Evolutionary conservation across 2,888 invertebrate species (phyloP).

Genomic region (Drosophila paracracens): DNA sequence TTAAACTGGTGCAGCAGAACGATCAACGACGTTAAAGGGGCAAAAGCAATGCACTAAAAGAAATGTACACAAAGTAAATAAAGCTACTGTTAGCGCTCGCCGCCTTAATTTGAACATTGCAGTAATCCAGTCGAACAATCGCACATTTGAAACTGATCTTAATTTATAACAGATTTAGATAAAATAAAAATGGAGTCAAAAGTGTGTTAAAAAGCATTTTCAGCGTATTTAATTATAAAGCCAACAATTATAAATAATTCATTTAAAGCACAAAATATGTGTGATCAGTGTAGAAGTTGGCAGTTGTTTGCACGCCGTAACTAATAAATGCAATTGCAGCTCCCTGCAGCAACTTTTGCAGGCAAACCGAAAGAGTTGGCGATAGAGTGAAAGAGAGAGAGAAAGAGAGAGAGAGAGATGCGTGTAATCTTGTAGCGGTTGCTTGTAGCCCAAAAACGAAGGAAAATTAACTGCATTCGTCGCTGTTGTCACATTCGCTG

Average conservation of each 20-base stretch:
- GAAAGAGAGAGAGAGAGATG: constrained; percentile 14
- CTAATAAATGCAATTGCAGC: constrained; percentile 55
- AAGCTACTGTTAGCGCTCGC: neutral
- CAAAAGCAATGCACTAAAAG: constrained; percentile 3
- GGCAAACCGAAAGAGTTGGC: neutral
- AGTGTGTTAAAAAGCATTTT: neutral
- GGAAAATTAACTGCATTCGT: constrained; percentile 38
- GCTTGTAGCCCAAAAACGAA: constrained; percentile 43
- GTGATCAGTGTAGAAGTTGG: constrained; percentile 29
- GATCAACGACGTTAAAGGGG: constrained; percentile 3
- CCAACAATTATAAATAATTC: constrained; percentile 2
- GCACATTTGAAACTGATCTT: neutral
- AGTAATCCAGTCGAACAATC: neutral
- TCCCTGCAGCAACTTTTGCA: constrained; percentile 42
- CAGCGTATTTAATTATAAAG: neutral
- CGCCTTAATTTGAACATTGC: neutral
- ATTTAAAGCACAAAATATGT: neutral
- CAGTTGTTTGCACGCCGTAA: constrained; percentile 28
- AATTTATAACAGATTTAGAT: neutral
- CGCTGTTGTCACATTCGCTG: constrained; percentile 48
- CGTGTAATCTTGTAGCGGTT: constrained; percentile 54
- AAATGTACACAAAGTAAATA: neutral
- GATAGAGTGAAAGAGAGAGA: neutral
- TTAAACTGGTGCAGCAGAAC: constrained; percentile 28
- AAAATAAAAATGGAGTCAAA: neutral